A percentile compares a stretch with the other conserved stretches of the same genome.
Evolutionary conservation across 2,797 vertebrate genomes (phyloP).

Genomic region (Peromyscus eremicus): DNA sequence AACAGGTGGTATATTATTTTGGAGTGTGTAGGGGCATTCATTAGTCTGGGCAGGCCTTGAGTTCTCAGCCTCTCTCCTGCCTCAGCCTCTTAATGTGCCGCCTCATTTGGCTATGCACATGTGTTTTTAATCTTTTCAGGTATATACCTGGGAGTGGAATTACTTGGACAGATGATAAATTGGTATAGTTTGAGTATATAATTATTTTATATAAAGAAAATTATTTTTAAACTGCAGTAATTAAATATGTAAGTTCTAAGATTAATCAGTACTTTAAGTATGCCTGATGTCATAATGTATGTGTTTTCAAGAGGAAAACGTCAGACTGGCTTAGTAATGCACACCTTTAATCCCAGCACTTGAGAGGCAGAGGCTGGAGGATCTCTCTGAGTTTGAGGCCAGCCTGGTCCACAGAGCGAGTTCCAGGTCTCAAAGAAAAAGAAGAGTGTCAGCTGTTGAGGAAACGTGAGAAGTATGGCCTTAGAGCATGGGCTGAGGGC

Average conservation of each 20-base stretch:
- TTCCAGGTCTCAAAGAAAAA: neutral
- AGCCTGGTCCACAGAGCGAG: neutral
- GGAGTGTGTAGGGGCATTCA: neutral
- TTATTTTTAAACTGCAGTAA: slow-evolving; percentile 51
- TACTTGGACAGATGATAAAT: neutral
- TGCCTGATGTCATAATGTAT: slow-evolving; percentile 5
- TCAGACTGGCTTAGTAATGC: neutral
- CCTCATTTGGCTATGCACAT: neutral
- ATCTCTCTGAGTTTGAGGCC: neutral
- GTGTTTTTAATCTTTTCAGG: slow-evolving; percentile 44
- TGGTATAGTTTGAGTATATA: neutral
- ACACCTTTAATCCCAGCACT: neutral
- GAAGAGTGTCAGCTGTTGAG: neutral
- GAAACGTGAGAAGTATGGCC: neutral
- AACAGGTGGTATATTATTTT: neutral
- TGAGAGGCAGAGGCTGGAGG: neutral
- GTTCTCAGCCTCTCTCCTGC: neutral
- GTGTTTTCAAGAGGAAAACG: slow-evolving; percentile 38
- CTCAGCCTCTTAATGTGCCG: neutral
- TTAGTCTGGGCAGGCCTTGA: neutral
- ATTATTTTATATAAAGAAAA: slow-evolving; percentile 47
- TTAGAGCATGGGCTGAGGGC: slow-evolving; percentile 32
- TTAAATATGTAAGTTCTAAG: slow-evolving; percentile 47
- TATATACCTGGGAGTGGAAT: slow-evolving; percentile 34
- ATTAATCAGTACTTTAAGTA: slow-evolving; percentile 41